These are phyloP conservation scores for Ictalurus punctatus DNA, from an alignment of 2,113 vertebrate genomes.

Conservation along the genomic window DNA sequence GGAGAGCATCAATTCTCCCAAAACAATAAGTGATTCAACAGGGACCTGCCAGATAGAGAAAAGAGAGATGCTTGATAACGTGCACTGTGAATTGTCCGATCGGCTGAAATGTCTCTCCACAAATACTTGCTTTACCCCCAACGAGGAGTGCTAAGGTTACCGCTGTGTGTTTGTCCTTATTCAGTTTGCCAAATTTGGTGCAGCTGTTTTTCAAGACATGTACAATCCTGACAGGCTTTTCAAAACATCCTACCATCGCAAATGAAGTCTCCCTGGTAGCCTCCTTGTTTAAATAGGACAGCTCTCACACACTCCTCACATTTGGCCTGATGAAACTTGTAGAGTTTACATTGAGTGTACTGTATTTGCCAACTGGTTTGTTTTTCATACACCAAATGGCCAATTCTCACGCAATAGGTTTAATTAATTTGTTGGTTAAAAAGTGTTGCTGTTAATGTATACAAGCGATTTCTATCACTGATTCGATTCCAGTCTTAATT, in stretches of 20 bases:
- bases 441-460: not conserved
- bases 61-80: constrained; percentile 46
- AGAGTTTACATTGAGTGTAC: constrained; percentile 10
- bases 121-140: constrained; percentile 61
- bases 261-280: constrained; percentile 32
- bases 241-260: constrained; percentile 45
- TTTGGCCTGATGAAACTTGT: constrained; percentile 23
- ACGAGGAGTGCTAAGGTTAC: constrained; percentile 52
- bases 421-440: not conserved
- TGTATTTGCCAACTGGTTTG: not conserved
- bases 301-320: constrained; percentile 21
- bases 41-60: constrained; percentile 48
- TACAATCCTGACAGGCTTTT: constrained; percentile 38
- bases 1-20: constrained; percentile 52
- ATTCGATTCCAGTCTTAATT: not conserved
- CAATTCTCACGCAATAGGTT: not conserved
- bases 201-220: constrained; percentile 23
- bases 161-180: constrained; percentile 6
- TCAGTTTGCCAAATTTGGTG: constrained; percentile 39
- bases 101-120: constrained; percentile 31
- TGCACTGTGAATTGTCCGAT: constrained; percentile 32
- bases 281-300: constrained; percentile 16
- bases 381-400: not conserved
- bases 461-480: not conserved
- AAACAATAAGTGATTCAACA: constrained; percentile 52